These are phyloP conservation scores for Neopelma chrysocephalum DNA, from an alignment of 2,797 vertebrate species.

Conservation along the genomic window DNA sequence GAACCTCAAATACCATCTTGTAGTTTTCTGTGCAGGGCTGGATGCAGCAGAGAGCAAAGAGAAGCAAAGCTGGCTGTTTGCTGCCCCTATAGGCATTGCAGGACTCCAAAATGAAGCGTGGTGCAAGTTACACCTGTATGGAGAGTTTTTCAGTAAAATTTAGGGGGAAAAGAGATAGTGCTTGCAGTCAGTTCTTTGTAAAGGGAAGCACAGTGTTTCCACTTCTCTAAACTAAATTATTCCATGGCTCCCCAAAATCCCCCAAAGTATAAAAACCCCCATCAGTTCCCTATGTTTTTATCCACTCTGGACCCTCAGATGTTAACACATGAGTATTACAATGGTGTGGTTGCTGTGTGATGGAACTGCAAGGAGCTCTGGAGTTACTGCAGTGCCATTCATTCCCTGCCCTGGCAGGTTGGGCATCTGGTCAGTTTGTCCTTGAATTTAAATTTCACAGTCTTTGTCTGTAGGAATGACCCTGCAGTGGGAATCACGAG, in stretches of 20 bases:
- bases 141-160: background rate
- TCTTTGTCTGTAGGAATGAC: background rate
- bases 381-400: background rate
- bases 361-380: background rate
- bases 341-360: background rate
- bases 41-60: background rate
- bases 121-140: background rate
- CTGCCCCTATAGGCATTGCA: background rate
- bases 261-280: background rate
- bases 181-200: background rate
- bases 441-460: background rate
- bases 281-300: background rate
- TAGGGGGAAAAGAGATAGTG: background rate
- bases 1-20: background rate
- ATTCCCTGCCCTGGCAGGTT: background rate
- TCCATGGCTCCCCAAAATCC: background rate
- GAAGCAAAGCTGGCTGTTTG: background rate
- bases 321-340: background rate
- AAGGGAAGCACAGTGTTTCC: background rate
- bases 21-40: background rate
- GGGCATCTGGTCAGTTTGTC: background rate
- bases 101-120: background rate
- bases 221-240: background rate
- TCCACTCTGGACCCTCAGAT: background rate
- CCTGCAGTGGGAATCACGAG: background rate